phyloP scores from a whole-genome alignment of 2,113 vertebrate species.

The Candoia aspera region DNA sequence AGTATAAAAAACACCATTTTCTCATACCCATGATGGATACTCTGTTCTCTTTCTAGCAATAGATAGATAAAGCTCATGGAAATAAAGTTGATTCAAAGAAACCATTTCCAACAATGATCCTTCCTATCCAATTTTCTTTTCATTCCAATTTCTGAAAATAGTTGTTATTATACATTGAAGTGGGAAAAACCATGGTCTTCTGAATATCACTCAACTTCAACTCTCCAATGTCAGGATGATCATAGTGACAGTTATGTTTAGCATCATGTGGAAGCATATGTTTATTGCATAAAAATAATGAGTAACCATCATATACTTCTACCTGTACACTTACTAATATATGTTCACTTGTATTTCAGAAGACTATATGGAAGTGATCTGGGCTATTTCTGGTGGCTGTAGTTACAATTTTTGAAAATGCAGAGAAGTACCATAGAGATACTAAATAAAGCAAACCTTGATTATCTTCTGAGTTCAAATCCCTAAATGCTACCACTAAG shows the following conservation, averaged over 20 bases:
- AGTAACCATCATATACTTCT: background rate
- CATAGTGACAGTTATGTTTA: background rate
- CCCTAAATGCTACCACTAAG: background rate
- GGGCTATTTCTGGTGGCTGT: background rate
- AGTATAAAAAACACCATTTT: slow-evolving; percentile 19
- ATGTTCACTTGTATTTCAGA: background rate
- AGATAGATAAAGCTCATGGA: slow-evolving; percentile 49
- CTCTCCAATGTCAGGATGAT: background rate
- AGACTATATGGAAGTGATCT: background rate
- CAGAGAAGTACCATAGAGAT: background rate
- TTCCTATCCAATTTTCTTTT: slow-evolving; percentile 16
- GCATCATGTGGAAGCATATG: background rate
- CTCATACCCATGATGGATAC: slow-evolving; percentile 7
- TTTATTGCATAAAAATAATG: background rate
- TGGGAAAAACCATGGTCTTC: background rate
- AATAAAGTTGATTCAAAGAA: slow-evolving; percentile 23
- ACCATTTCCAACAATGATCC: slow-evolving; percentile 29
- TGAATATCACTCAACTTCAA: background rate
- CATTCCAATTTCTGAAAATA: slow-evolving; percentile 35
- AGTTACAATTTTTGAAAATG: background rate
- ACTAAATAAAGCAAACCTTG: background rate
- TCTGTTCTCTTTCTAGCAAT: slow-evolving; percentile 37
- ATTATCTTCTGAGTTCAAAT: background rate
- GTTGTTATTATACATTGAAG: background rate
- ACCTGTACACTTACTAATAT: background rate